These are phyloP conservation scores for Psittacula derbiana DNA, from an alignment of 2,797 vertebrate species.

Conservation along the genomic window DNA sequence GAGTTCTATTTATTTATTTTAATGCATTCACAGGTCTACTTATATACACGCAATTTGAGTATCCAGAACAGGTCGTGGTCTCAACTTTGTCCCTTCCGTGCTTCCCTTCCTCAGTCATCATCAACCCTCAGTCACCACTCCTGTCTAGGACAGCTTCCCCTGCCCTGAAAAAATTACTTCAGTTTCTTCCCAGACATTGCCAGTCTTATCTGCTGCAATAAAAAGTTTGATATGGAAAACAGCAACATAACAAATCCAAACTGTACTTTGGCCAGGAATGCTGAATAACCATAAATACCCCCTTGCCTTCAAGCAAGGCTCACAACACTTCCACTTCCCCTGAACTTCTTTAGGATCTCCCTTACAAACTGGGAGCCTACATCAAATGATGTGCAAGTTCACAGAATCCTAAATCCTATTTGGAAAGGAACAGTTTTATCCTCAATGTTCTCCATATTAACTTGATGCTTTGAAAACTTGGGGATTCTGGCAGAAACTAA, in stretches of 20 bases:
- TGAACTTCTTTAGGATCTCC: neutral
- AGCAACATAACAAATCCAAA: neutral
- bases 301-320: neutral
- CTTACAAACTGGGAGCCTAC: neutral
- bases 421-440: neutral
- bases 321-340: neutral
- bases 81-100: neutral
- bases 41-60: neutral
- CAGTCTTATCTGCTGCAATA: neutral
- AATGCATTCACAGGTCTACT: neutral
- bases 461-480: neutral
- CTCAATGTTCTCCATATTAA: neutral
- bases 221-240: neutral
- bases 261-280: neutral
- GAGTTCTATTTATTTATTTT: neutral
- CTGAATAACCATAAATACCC: neutral
- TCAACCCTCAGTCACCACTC: neutral
- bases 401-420: neutral
- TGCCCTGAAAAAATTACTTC: neutral
- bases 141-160: neutral
- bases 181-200: neutral
- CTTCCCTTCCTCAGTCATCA: neutral
- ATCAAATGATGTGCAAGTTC: neutral
- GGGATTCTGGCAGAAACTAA: neutral
- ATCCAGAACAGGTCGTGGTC: neutral